Conservation (phyloP, 2,888 invertebrate genomes). For the Heliconius charithonia region DNA sequence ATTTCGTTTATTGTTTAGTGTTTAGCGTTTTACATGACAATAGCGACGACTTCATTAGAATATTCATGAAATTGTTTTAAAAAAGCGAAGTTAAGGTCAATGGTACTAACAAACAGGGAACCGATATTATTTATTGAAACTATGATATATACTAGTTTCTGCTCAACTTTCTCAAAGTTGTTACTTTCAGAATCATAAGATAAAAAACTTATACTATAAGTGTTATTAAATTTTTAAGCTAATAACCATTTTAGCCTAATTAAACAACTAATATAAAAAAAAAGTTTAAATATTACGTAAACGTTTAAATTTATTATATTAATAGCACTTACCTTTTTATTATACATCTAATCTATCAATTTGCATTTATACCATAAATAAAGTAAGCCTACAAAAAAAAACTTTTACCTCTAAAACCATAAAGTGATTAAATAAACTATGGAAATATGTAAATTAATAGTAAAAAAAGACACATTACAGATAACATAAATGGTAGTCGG, state of each 20-base stretch:
- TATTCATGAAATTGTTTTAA: constrained; percentile 32
- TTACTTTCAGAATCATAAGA: not conserved
- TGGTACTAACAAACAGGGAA: constrained; percentile 13
- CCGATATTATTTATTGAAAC: not conserved
- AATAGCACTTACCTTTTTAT: not conserved
- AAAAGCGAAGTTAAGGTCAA: constrained; percentile 22
- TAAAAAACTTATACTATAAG: not conserved
- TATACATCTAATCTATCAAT: not conserved
- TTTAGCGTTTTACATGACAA: constrained; percentile 25
- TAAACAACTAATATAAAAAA: not conserved
- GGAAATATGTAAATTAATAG: constrained; percentile 24
- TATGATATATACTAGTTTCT: not conserved
- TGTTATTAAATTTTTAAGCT: not conserved
- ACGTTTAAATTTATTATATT: constrained; percentile 1
- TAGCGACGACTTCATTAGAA: constrained; percentile 25
- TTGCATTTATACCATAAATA: constrained; percentile 8
- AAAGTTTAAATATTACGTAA: not conserved
- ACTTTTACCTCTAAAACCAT: constrained; percentile 8
- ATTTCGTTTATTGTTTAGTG: constrained; percentile 16
- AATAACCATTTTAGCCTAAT: not conserved
- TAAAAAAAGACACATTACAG: constrained; percentile 24
- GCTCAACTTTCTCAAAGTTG: too few relatives aligned
- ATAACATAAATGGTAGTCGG: constrained; percentile 16
- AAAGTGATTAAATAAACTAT: constrained; percentile 12
- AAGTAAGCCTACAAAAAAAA: constrained; percentile 7